Conservation (phyloP, 2,888 invertebrate species). For the Salticus scenicus region DNA sequence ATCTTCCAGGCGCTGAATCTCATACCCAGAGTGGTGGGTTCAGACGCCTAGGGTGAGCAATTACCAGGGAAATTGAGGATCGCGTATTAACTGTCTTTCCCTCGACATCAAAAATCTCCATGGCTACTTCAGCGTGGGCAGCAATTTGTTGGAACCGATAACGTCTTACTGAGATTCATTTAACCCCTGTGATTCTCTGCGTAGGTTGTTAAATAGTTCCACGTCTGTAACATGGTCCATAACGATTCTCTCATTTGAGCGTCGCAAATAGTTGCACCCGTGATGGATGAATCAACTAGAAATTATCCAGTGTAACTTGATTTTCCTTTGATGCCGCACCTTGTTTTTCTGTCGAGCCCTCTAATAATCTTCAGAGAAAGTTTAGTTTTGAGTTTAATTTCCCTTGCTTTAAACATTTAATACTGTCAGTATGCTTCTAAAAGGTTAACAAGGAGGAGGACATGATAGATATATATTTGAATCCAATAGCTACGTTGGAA, state of each 20-base stretch:
- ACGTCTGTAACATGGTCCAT: conserved; percentile 11
- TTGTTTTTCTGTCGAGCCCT: conserved; percentile 10
- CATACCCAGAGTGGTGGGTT: conserved; percentile 41
- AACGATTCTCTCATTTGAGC: conserved; percentile 39
- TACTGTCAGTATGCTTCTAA: no score
- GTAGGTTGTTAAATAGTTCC: conserved; percentile 28
- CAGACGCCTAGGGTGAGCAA: conserved; percentile 41
- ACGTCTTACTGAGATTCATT: conserved; percentile 41
- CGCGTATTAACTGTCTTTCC: conserved; percentile 24
- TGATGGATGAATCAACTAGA: conserved; percentile 45
- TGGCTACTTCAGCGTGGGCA: conserved; percentile 44
- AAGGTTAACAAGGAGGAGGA: no score
- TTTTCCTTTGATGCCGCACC: conserved; percentile 35
- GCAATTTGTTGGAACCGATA: conserved; percentile 61
- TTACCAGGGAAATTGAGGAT: conserved; percentile 2
- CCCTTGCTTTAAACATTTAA: no score
- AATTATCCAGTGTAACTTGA: conserved; percentile 25
- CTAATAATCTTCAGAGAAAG: not conserved
- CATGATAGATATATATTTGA: no score
- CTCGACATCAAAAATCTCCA: conserved; percentile 22
- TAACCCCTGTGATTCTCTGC: conserved; percentile 30
- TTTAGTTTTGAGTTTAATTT: no score
- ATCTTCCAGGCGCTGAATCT: conserved; percentile 43
- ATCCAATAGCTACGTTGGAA: no score
- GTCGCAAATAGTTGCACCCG: conserved; percentile 25